phyloP scores from a whole-genome alignment of 2,797 vertebrate species.

The Peromyscus eremicus region DNA sequence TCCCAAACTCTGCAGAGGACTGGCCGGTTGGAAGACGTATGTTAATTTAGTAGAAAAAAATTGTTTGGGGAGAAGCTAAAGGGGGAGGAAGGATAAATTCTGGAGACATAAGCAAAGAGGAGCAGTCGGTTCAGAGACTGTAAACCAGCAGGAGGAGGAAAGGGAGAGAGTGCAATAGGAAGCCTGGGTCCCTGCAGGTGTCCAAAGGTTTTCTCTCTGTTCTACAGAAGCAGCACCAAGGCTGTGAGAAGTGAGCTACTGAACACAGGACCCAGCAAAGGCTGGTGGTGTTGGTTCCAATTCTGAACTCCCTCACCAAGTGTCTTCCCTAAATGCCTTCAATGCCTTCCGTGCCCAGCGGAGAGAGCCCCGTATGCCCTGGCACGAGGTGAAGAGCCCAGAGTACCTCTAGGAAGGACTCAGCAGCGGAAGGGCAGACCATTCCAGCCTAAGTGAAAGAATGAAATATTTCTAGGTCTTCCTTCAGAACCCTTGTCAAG shows the following conservation, averaged over 20 bases:
- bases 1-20: background rate
- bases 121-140: background rate
- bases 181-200: background rate
- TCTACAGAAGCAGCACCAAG: background rate
- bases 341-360: background rate
- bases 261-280: background rate
- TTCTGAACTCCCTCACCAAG: background rate
- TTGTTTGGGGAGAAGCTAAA: background rate
- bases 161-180: background rate
- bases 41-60: background rate
- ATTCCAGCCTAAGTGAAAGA: background rate
- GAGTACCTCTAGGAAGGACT: background rate
- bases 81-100: background rate
- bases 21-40: background rate
- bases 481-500: background rate
- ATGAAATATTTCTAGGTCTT: background rate
- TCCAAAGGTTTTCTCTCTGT: background rate
- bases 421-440: background rate
- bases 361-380: too few relatives aligned
- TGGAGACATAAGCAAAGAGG: background rate
- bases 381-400: fast-evolving
- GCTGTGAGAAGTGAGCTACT: background rate
- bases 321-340: background rate
- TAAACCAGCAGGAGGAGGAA: background rate
- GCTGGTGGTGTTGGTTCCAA: background rate